Evolutionary conservation across 2,888 invertebrate species (phyloP).

Genomic region (Xestobium rufovillosum): DNA sequence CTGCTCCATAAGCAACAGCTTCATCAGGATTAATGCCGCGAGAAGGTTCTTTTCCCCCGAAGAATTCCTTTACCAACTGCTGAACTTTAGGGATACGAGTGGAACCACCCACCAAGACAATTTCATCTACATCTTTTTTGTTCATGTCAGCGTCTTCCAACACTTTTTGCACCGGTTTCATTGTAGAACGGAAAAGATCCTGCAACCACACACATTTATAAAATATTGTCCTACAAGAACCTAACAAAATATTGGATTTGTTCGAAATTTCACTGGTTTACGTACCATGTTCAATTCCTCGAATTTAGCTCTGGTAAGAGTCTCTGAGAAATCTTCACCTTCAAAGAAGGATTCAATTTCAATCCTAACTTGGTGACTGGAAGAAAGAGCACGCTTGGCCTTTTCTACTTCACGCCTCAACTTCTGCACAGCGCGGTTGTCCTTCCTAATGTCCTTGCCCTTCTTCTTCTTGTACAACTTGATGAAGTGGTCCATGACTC

Average conservation of each 20-base stretch:
- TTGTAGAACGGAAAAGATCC: slow-evolving; percentile 79
- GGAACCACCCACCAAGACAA: slow-evolving; percentile 97
- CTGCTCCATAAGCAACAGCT: slow-evolving; percentile 97
- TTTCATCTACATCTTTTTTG: slow-evolving; percentile 97
- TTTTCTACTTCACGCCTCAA: slow-evolving; percentile 95
- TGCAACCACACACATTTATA: slow-evolving; percentile 19
- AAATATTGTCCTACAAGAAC: slow-evolving; percentile 6
- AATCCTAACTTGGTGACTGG: slow-evolving; percentile 91
- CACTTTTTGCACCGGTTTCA: slow-evolving; percentile 93
- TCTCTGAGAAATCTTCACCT: slow-evolving; percentile 97
- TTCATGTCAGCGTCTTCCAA: slow-evolving; percentile 99
- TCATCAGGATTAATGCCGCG: slow-evolving; percentile 99
- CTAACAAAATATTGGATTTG: not conserved
- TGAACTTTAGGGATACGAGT: slow-evolving; percentile 99
- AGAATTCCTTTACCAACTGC: slow-evolving; percentile 87
- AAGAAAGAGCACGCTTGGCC: slow-evolving; percentile 92
- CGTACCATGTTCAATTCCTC: slow-evolving; percentile 91
- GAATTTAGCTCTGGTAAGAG: slow-evolving; percentile 95
- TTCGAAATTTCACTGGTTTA: too few relatives aligned
- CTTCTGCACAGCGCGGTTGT: slow-evolving; percentile 92
- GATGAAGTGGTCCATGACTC: slow-evolving; percentile 94
- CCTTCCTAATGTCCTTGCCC: slow-evolving; percentile 93
- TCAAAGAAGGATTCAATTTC: slow-evolving; percentile 99
- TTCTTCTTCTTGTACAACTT: slow-evolving; percentile 98
- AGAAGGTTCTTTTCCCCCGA: slow-evolving; percentile 96